Percentiles rank a stretch among this genome's conserved stretches.
phyloP scores from a whole-genome alignment of 2,797 vertebrate genomes.

The Spea hammondii region DNA sequence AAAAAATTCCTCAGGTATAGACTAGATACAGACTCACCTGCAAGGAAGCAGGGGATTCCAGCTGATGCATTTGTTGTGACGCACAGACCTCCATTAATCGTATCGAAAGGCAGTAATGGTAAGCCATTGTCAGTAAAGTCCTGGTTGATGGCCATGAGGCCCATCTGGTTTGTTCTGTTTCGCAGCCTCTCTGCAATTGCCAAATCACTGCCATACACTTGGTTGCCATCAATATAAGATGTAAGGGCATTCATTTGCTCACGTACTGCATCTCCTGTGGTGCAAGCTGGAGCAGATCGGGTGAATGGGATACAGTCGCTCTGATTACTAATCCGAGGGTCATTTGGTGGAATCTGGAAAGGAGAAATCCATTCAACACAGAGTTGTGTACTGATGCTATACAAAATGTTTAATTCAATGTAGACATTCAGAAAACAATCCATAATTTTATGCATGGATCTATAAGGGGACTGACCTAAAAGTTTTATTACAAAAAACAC shows the following conservation, averaged over 20 bases:
- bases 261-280: constrained; percentile 59
- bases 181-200: constrained; percentile 69
- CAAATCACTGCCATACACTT: constrained; percentile 76
- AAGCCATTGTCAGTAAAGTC: constrained; percentile 69
- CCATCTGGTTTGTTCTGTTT: constrained; percentile 65
- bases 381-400: too few relatives aligned
- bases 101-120: constrained; percentile 74
- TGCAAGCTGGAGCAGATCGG: constrained; percentile 76
- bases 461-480: too few relatives aligned
- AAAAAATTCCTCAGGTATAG: too few relatives aligned
- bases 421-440: too few relatives aligned
- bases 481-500: too few relatives aligned
- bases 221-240: constrained; percentile 78
- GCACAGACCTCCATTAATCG: constrained; percentile 64
- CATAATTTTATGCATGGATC: too few relatives aligned
- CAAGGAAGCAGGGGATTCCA: constrained; percentile 81
- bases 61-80: constrained; percentile 68
- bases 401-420: too few relatives aligned
- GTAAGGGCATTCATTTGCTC: constrained; percentile 84
- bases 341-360: constrained; percentile 71
- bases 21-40: constrained; percentile 66
- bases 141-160: constrained; percentile 76
- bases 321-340: constrained; percentile 62
- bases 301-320: constrained; percentile 77
- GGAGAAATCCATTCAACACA: too few relatives aligned